These are phyloP conservation scores for Drosophila nigricruria DNA, from an alignment of 2,888 invertebrate genomes.

Conservation along the genomic window DNA sequence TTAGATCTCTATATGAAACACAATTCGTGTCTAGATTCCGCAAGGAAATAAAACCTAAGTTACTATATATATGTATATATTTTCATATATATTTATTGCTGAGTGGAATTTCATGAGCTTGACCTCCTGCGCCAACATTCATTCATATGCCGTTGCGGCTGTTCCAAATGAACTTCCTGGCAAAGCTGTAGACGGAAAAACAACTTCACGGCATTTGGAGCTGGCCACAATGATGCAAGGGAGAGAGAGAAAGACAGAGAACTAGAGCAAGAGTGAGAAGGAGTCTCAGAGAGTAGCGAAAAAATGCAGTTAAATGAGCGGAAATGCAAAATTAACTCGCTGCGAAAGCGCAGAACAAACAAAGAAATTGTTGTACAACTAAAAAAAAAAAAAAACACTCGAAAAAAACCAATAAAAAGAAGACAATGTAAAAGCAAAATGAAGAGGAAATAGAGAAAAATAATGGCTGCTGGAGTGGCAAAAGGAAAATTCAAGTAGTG, in stretches of 20 bases:
- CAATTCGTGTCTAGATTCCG: not conserved
- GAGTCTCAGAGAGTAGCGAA: not conserved
- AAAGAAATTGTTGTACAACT: constrained; percentile 78
- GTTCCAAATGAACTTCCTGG: constrained; percentile 72
- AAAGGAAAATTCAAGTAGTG: constrained; percentile 18
- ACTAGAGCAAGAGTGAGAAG: not conserved
- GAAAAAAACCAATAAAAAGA: constrained; percentile 1
- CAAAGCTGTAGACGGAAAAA: constrained; percentile 57
- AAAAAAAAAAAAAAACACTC: not conserved
- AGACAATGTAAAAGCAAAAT: constrained; percentile 58
- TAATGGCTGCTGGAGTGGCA: constrained; percentile 23
- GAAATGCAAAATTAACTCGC: constrained; percentile 81
- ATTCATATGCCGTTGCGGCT: constrained; percentile 40
- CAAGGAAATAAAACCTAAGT: not conserved
- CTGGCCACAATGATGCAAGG: constrained; percentile 34
- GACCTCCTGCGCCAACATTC: constrained; percentile 42
- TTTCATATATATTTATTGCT: constrained; percentile 19
- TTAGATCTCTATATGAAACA: not conserved
- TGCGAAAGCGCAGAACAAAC: constrained; percentile 75
- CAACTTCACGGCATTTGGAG: constrained; percentile 77
- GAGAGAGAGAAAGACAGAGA: not conserved
- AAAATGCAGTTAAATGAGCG: constrained; percentile 79
- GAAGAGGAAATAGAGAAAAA: constrained; percentile 64
- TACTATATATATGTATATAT: not conserved
- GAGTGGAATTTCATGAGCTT: constrained; percentile 60